Base-by-base conservation (phyloP, 2,888 invertebrate genomes). In the Lordiphosa fenestrarum region DNA sequence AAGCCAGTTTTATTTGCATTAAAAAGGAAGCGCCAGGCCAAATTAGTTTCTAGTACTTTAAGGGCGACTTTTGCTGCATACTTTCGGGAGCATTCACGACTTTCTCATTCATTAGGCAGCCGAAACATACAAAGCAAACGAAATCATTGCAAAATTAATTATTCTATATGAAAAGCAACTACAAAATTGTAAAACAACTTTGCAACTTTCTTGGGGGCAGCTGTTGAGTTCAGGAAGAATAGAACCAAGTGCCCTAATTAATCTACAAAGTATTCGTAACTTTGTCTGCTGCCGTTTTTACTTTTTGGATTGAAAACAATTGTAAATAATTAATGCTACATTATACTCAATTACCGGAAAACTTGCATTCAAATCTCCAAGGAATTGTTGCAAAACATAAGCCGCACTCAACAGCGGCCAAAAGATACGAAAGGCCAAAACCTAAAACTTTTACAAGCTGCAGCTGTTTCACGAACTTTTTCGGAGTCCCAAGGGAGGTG, bases 281-380 rank as follows among this genome's bases (percentile, higher is more conserved):
- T 76, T 76, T 81, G 74, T 74, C 30, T 75, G 51, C 30, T 52
- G 47, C 13, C 44, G 5, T 10, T 25, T 6, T 21, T 48, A 42
- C 35, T 58, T 48, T 44, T 48, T 62, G 60, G 66, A 75, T 78
- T 74, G 61, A 71, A 78, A 77, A 75, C 84, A 84, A 84, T 71
- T 81, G 81, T 84, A 73, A 81, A 84, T 81, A 81, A 81, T 81
- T 84, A 75, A 84, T 81, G 73, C 75, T 68, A 66, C 75, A 81
- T 81, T 77, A 75, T 77, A 71, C 69, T 71, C 77, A 78, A 82
- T 78, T 78, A 78, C 76, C 65, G 41, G 69, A 59, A 56, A 66
- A 78, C 75, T 70, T 81, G 68, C 78, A 81, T 72, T 66, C 56
- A 66, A 73, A 73, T 66, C 71, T 68, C 58, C 13, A 46, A 46